Evolutionary conservation across 37 sponge, comb jelly and placozoan species (phyloP).

Genomic region (Cliona cf. orientalis): DNA sequence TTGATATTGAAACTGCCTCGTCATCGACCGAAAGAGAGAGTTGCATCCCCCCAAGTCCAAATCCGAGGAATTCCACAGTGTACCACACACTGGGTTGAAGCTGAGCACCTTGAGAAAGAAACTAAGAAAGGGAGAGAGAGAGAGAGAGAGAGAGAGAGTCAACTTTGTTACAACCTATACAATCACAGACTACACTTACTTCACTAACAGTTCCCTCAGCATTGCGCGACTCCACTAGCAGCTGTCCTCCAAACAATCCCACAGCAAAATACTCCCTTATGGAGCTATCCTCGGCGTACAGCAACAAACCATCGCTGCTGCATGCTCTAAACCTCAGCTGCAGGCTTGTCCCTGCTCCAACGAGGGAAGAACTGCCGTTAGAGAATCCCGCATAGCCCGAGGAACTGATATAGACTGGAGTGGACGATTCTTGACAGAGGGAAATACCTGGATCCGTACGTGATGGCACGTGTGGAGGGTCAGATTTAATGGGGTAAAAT

Average conservation of each 20-base stretch:
- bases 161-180: neutral
- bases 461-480: too few species aligned
- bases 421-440: too few species aligned
- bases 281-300: neutral
- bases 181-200: neutral
- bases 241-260: slow-evolving; percentile 17
- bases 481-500: too few species aligned
- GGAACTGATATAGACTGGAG: slow-evolving; percentile 5
- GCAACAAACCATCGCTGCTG: slow-evolving; percentile 36
- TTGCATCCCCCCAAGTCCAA: slow-evolving; percentile 20
- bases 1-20: neutral
- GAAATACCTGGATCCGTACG: too few species aligned
- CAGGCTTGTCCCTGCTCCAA: slow-evolving; percentile 8
- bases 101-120: neutral
- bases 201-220: neutral
- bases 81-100: slow-evolving; percentile 49
- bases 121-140: neutral
- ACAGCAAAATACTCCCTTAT: slow-evolving; percentile 41
- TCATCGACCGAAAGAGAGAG: slow-evolving; percentile 45
- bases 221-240: slow-evolving; percentile 12
- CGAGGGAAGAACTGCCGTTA: neutral
- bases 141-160: neutral
- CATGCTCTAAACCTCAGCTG: slow-evolving; percentile 34
- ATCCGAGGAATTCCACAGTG: slow-evolving; percentile 18
- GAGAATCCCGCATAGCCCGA: slow-evolving; percentile 22